These are phyloP conservation scores for Amblyornis subalaris DNA, from an alignment of 2,113 vertebrate genomes.

Conservation along the genomic window DNA sequence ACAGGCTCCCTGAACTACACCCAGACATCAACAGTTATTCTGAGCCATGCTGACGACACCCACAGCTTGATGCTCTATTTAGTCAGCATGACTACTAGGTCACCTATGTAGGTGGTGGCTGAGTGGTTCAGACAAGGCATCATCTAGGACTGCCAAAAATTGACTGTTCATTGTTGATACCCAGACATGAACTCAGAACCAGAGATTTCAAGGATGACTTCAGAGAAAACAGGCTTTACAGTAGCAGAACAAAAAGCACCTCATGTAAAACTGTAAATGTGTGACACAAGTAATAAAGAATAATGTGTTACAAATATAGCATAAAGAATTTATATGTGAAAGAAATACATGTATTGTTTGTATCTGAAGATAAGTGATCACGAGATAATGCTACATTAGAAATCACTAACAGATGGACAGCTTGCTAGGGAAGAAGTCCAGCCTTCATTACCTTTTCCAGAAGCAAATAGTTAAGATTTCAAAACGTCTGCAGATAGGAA, in stretches of 20 bases:
- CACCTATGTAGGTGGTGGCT: neutral
- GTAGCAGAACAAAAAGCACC: neutral
- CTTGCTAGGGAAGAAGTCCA: neutral
- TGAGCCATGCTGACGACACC: neutral
- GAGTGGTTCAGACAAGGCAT: slow-evolving; percentile 11
- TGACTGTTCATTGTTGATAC: neutral
- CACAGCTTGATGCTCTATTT: slow-evolving; percentile 12
- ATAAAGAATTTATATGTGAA: neutral
- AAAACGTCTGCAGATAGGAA: neutral
- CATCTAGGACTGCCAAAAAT: neutral
- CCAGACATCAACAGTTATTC: neutral
- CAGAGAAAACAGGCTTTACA: neutral
- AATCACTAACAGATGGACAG: neutral
- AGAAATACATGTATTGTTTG: neutral
- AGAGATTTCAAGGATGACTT: neutral
- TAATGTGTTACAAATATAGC: neutral
- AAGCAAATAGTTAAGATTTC: neutral
- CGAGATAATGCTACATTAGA: neutral
- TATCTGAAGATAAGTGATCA: neutral
- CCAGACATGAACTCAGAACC: neutral
- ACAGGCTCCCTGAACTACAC: neutral
- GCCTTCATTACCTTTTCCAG: neutral
- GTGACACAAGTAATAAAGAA: neutral
- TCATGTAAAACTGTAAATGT: neutral
- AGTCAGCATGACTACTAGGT: slow-evolving; percentile 16